Evolutionary conservation across 2,888 invertebrate genomes (phyloP).

Genomic region (Drosophila algonquin): DNA sequence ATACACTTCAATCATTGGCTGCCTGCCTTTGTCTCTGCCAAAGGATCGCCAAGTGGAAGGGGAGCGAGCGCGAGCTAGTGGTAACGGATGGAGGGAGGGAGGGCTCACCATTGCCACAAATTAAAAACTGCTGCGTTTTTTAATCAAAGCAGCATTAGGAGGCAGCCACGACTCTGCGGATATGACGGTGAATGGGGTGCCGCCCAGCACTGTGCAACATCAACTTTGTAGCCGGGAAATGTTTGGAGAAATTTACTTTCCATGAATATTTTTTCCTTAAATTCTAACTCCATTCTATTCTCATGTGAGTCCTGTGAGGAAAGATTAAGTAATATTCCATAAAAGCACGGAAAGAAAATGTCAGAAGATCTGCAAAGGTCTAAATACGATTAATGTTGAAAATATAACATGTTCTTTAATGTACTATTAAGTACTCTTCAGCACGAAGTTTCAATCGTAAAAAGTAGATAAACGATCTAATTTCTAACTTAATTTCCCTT

Average conservation of each 20-base stretch:
- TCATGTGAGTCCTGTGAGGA: background rate
- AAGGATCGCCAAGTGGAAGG: slow-evolving; percentile 41
- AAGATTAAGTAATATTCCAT: no score
- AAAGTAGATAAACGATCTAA: no score
- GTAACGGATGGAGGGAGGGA: slow-evolving; percentile 8
- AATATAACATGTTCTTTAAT: no score
- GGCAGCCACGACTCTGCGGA: slow-evolving; percentile 28
- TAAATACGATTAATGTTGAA: no score
- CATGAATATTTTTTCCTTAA: no score
- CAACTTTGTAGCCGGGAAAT: slow-evolving; percentile 13
- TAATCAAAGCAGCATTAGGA: slow-evolving; percentile 78
- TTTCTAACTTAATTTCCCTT: no score
- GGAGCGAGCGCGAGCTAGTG: slow-evolving; percentile 22
- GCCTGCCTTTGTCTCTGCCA: slow-evolving; percentile 55
- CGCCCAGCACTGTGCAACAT: slow-evolving; percentile 29
- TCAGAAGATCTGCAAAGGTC: no score
- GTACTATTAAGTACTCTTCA: no score
- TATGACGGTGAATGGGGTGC: background rate
- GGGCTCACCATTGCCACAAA: slow-evolving; percentile 66
- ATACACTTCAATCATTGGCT: slow-evolving; percentile 62
- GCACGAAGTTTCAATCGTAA: no score
- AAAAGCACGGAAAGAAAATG: no score
- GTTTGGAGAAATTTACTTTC: background rate
- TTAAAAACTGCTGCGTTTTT: slow-evolving; percentile 76
- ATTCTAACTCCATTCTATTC: background rate